Conservation (phyloP, 2,797 vertebrate genomes). For the Tinamus major region DNA sequence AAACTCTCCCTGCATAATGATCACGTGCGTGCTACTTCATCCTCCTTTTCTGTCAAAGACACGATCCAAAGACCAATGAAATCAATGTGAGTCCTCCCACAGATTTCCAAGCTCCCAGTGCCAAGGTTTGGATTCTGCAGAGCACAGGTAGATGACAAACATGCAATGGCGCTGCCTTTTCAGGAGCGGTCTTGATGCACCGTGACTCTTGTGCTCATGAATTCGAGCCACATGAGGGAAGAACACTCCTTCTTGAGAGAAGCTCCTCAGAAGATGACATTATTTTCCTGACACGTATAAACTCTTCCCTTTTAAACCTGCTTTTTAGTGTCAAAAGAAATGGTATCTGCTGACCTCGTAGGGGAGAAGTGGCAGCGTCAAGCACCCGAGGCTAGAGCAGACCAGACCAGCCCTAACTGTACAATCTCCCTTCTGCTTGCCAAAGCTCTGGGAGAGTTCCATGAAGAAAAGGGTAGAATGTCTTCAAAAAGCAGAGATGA, state of each 20-base stretch:
- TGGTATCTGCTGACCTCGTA: not conserved
- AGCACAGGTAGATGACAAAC: accelerated
- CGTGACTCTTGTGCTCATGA: not conserved
- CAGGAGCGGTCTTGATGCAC: not conserved
- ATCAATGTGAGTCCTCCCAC: not conserved
- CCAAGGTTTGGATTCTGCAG: not conserved
- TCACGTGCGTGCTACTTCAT: accelerated
- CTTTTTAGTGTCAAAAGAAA: constrained; percentile 49
- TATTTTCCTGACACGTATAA: constrained; percentile 50
- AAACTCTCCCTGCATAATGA: accelerated
- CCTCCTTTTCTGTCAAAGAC: not conserved
- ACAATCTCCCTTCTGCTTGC: constrained; percentile 72
- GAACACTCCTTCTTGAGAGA: constrained; percentile 51
- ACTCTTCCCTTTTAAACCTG: constrained; percentile 27
- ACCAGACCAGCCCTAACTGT: constrained; percentile 77
- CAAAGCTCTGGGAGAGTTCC: constrained; percentile 68
- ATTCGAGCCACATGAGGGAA: constrained; percentile 29
- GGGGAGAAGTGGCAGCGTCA: constrained; percentile 20
- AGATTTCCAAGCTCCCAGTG: not conserved
- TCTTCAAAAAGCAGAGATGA: constrained; percentile 66
- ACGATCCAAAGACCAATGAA: not conserved
- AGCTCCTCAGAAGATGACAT: constrained; percentile 56
- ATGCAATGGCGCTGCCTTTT: not conserved
- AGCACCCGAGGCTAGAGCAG: constrained; percentile 53
- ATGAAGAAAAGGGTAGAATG: constrained; percentile 43